These are phyloP conservation scores for Scrobipalpa atriplicella DNA, from an alignment of 2,888 invertebrate species.

Conservation along the genomic window DNA sequence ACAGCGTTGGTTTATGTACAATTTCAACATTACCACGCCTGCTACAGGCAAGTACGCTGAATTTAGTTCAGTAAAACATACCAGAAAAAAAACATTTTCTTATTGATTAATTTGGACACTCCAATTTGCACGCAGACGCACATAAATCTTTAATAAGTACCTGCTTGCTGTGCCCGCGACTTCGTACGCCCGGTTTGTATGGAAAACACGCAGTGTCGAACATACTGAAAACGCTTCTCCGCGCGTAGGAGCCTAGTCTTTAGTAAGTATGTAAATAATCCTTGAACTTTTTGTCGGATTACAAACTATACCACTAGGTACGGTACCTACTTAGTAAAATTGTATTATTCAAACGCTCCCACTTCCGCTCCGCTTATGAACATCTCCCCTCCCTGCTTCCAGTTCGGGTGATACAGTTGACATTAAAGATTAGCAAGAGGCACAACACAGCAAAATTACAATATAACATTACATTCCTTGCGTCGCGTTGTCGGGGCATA, in stretches of 20 bases:
- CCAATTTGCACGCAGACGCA: too few relatives aligned
- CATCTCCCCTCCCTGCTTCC: slow-evolving; percentile 34
- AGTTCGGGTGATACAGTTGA: slow-evolving; percentile 48
- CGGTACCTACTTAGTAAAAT: background rate
- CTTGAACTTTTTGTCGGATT: too few relatives aligned
- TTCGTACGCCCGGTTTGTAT: too few relatives aligned
- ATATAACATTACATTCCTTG: slow-evolving; percentile 41
- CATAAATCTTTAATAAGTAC: too few relatives aligned
- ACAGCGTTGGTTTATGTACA: slow-evolving; percentile 2
- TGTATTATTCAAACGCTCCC: background rate
- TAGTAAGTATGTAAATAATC: too few relatives aligned
- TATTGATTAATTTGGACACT: too few relatives aligned
- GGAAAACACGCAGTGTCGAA: too few relatives aligned
- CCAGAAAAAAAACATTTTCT: too few relatives aligned
- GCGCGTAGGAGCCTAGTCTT: too few relatives aligned
- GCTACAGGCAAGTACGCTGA: background rate
- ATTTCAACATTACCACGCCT: slow-evolving; percentile 8
- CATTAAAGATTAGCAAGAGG: slow-evolving; percentile 54
- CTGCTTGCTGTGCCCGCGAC: too few relatives aligned
- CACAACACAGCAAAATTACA: slow-evolving; percentile 48
- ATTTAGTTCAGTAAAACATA: too few relatives aligned
- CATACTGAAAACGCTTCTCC: too few relatives aligned
- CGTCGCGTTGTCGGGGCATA: background rate
- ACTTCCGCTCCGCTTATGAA: slow-evolving; percentile 38
- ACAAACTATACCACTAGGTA: background rate